These are phyloP conservation scores for Calyptommatus sinebrachiatus DNA, from an alignment of 2,113 vertebrate genomes.

Conservation along the genomic window DNA sequence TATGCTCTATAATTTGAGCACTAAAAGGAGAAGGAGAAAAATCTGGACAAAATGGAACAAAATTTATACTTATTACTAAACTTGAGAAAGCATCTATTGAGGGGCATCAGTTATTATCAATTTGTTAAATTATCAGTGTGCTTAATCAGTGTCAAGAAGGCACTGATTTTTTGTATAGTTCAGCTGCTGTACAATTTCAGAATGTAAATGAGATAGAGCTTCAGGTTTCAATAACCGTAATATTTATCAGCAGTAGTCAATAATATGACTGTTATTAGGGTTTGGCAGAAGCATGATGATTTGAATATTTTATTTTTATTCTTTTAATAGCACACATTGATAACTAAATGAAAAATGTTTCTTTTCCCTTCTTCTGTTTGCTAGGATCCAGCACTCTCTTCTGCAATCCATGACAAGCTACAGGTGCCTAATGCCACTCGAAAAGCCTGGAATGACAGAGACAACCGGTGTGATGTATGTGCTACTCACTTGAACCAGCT, in stretches of 20 bases:
- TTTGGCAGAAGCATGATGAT: neutral
- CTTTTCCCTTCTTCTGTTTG: slow-evolving; percentile 40
- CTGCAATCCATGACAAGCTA: slow-evolving; percentile 91
- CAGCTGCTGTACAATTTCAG: neutral
- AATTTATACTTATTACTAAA: too few species aligned
- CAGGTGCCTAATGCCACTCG: slow-evolving; percentile 91
- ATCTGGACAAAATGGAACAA: too few species aligned
- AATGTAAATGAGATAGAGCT: neutral
- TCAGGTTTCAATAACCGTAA: neutral
- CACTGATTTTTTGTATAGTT: neutral
- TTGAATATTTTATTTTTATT: neutral
- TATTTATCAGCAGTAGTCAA: neutral
- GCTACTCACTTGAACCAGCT: slow-evolving; percentile 92
- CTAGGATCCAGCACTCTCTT: slow-evolving; percentile 91
- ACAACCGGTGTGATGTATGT: slow-evolving; percentile 93
- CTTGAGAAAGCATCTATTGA: too few species aligned
- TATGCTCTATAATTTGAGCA: too few species aligned
- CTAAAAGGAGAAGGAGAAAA: too few species aligned
- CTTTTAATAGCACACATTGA: neutral
- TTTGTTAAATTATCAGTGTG: neutral
- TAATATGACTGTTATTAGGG: neutral
- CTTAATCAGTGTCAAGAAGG: neutral
- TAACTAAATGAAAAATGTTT: slow-evolving; percentile 48
- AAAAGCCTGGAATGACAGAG: slow-evolving; percentile 92
- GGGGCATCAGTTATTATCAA: neutral